A percentile compares a stretch with the other conserved stretches of the same genome.
Conservation (phyloP, 2,888 invertebrate genomes). For the Sericinus montela region DNA sequence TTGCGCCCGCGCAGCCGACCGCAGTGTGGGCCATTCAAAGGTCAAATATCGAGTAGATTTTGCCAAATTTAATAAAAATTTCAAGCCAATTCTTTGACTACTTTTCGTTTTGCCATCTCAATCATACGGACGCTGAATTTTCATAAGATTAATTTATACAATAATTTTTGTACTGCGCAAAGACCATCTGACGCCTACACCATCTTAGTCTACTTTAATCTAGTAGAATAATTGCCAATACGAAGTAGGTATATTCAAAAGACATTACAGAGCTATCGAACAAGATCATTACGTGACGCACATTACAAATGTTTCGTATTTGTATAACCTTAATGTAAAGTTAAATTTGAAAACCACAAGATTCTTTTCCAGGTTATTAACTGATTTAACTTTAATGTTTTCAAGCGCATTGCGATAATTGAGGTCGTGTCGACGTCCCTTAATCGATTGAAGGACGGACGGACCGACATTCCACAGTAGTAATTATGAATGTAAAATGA, state of each 20-base stretch:
- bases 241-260: too few relatives aligned
- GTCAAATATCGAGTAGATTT: conserved; percentile 42
- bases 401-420: conserved; percentile 48
- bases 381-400: conserved; percentile 60
- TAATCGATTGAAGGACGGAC: conserved; percentile 67
- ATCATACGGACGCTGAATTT: too few relatives aligned
- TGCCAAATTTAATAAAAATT: conserved; percentile 19
- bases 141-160: too few relatives aligned
- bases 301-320: conserved; percentile 1
- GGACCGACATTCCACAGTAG: conserved; percentile 11
- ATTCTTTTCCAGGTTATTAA: conserved; percentile 43
- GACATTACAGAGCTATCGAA: neutral
- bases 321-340: conserved; percentile 9
- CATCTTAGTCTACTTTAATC: too few relatives aligned
- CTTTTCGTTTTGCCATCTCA: too few relatives aligned
- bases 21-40: conserved; percentile 36
- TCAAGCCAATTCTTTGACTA: too few relatives aligned
- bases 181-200: too few relatives aligned
- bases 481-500: conserved; percentile 7
- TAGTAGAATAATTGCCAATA: too few relatives aligned
- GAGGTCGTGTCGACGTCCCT: conserved; percentile 55
- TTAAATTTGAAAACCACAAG: conserved; percentile 22
- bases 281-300: conserved; percentile 15
- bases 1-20: conserved; percentile 24
- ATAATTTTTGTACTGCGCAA: too few relatives aligned